phyloP scores from a whole-genome alignment of 2,113 vertebrate genomes.

The Arenaria interpres region DNA sequence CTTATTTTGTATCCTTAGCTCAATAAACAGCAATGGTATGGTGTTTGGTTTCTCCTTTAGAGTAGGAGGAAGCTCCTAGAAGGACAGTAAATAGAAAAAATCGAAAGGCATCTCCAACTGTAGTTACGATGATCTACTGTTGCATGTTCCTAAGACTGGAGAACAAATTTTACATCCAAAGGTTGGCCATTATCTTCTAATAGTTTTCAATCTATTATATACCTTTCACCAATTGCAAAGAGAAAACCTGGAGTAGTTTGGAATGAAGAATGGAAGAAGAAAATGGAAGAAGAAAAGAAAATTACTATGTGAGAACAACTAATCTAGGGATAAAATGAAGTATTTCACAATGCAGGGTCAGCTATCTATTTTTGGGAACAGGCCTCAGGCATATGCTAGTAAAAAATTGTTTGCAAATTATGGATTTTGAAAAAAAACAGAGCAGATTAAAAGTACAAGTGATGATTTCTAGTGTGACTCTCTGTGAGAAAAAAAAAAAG shows the following conservation, averaged over 20 bases:
- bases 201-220: neutral
- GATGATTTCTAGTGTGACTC: neutral
- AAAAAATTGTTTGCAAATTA: slow-evolving; percentile 59
- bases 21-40: neutral
- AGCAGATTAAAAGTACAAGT: slow-evolving; percentile 20
- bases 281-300: neutral
- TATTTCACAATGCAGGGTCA: neutral
- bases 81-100: neutral
- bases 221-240: neutral
- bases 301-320: neutral
- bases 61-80: neutral
- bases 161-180: neutral
- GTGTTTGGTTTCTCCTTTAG: neutral
- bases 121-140: neutral
- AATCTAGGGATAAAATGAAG: neutral
- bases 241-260: neutral
- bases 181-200: neutral
- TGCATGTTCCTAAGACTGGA: neutral
- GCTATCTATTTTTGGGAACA: neutral
- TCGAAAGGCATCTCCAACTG: neutral
- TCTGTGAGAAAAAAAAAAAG: neutral
- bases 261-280: too few relatives aligned
- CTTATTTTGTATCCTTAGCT: neutral
- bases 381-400: slow-evolving; percentile 9
- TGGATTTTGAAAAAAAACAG: slow-evolving; percentile 27